Evolutionary conservation across 2,888 invertebrate genomes (phyloP), one percentile per base, ranked within the genome.

Genomic region (Acrobasis consociella): DNA sequence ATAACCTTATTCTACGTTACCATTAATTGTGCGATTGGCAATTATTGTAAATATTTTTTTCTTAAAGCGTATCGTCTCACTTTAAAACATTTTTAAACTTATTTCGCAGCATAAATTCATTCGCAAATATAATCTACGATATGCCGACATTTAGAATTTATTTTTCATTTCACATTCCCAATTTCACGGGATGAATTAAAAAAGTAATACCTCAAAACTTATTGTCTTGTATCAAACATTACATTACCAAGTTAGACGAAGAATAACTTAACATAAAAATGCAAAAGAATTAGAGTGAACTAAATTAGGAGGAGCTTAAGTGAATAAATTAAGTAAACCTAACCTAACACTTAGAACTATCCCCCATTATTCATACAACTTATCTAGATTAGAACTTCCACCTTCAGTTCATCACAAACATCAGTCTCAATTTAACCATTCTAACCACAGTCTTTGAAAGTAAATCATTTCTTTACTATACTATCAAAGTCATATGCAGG

Each of bases 341-440:
- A 74, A 78, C 73, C 75, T 80, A 77, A 67, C 61, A 69, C 62
- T 73, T 80, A 77, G 74, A 74, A 68, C 74, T 69, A 72, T 73
- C 74, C 69, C 67, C 67, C 70, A 68, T 70, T 72, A 70, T 71
- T 71, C 73, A 74, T 62, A 15, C 58, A 68, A 65, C 69, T 67
- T 67, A 67, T 58, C 65, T 69, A 71, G 68, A 67, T 64, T 67
- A 71, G 70, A 70, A 74, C 71, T 70, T 69, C 77, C 77, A 74
- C 78, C 75, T 70, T 75, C 85, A 82, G 31, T 46, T 80, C 86
- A 87, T 88, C 86, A 89, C 88, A 89, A 81, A 79, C 85, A 83
- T 91, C 91, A 91, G 91, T 91, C 91, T 91, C 91, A 86, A 81
- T 75, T 77, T 76, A 84, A 82, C 79, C 78, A 70, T 71, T 72